Base-by-base conservation (phyloP, 1,140 invertebrate genomes). In the Camponotus vicinus region DNA sequence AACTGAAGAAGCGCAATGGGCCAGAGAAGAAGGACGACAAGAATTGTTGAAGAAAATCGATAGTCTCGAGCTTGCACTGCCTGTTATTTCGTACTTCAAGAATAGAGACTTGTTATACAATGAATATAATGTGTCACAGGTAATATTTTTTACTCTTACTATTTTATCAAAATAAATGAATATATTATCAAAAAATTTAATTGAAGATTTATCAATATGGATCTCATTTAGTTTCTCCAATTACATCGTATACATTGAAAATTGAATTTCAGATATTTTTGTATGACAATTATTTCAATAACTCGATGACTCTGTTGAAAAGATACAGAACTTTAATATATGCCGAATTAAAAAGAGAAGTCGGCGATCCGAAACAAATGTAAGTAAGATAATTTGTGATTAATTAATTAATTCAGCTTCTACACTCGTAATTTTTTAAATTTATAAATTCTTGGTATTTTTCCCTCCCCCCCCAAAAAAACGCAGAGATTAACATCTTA, bases 271-370 rank as follows among this genome's bases (percentile, higher is more conserved):
- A 92, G 92, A 13, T 88, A 63, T 52, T 66, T 67, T 9, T 91
- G 4, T 61, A 67, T 6, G 78, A 86, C n/a, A 87, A 93, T 87
- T 92, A 90, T 8, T 89, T 92, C 2, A 61, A 91, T 15, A 92
- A 92, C 32, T 89, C 92, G 0, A 57, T 93, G 34, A 86, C 2
- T 55, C 76, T 93, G 37, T 69, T 91, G 75, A 83, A 71, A 80
- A 88, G 82, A 49, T 90, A 89, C n/a, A 86, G 92, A 87, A 37
- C 7, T 34, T 27, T 80, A 40, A 91, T 92, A 45, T 92, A 92
- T 52, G 27, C 45, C 8, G 61, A 84, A 77, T 55, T 90, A 40
- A 37, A 13, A 21, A 70, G 66, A 80, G 52, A 89, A 73, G 66
- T 87, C 27, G 79, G 67, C 7, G 7, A 85, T 45, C 69, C 84